Base-by-base conservation (phyloP, 2,113 vertebrate species). In the Neolamprologus sp. region DNA sequence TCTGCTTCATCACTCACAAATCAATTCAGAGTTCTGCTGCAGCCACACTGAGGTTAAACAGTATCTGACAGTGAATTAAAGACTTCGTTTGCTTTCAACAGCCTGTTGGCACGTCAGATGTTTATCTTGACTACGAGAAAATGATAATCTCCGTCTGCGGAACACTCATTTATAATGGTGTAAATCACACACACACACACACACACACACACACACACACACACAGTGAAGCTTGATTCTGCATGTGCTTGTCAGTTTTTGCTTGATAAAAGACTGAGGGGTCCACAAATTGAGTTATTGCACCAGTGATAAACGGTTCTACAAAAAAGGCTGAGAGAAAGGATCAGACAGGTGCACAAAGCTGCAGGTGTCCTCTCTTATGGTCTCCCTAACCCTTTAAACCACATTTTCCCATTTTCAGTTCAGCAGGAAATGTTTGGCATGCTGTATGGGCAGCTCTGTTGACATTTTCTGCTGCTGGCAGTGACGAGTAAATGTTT, bases 1-100 rank as follows among this genome's bases (percentile, higher is more conserved):
- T 89, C 87, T 89, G 89, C 79, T 7, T 83, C 73, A 19, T 57
- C 58, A 30, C 60, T 88, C 54, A 49, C 30, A 81, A 84, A 89
- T 75, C 37, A 54, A 54, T 81, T 84, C 71, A 54, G 81, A 81
- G 78, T 33, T 83, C 55, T 81, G 45, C 11, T 89, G 82, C n/a
- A 75, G 63, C 12, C 19, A 3, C 14, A 4, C 33, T 73, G 30
- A 82, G 33, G 68, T 84, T 60, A 82, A 79, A 63, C 47, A 7
- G 7, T 19, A 10, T 65, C 57, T 5, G 79, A 75, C 82, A 17
- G 49, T 3, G 6, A 63, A n/a, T 73, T 14, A 17, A 65, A 75
- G 5, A 30, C 35, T 45, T 45, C 0, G 21, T 19, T 37, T 35
- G 17, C n/a, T 26, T 53, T 21, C 7, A 79, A 58, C 84, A 65